Conservation (phyloP, 2,888 invertebrate genomes). For the Erannis defoliaria region DNA sequence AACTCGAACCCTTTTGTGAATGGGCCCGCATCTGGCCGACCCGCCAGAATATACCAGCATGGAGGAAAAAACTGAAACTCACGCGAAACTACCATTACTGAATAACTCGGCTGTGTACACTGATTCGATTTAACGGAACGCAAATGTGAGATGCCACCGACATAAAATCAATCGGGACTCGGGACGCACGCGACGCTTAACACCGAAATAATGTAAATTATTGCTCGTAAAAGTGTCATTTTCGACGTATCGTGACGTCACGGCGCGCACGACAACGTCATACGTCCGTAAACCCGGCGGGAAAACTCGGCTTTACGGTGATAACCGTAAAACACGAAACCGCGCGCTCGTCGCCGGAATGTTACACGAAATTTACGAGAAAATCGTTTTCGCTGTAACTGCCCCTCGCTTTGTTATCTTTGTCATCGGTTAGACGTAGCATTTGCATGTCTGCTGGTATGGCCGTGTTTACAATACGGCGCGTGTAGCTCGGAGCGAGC, state of each 20-base stretch:
- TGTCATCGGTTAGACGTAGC: constrained; percentile 70
- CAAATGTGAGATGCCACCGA: constrained; percentile 82
- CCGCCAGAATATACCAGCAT: constrained; percentile 42
- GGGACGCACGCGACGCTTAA: constrained; percentile 82
- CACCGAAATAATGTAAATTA: constrained; percentile 85
- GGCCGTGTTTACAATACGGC: constrained; percentile 16
- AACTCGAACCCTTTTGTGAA: constrained; percentile 39
- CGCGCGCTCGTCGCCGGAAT: constrained; percentile 40
- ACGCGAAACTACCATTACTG: constrained; percentile 82
- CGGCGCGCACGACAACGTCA: constrained; percentile 52
- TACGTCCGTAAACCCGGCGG: constrained; percentile 45
- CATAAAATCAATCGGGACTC: constrained; percentile 84
- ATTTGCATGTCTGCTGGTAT: constrained; percentile 66
- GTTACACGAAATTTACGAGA: constrained; percentile 60
- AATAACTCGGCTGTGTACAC: constrained; percentile 80
- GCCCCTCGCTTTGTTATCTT: constrained; percentile 75
- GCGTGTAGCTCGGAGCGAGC: constrained; percentile 40
- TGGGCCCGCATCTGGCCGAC: constrained; percentile 37
- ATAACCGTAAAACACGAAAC: constrained; percentile 53
- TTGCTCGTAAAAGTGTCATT: constrained; percentile 86
- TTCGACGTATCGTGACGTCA: constrained; percentile 84
- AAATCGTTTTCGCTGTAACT: constrained; percentile 72
- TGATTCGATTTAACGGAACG: constrained; percentile 82
- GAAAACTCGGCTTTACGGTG: constrained; percentile 55
- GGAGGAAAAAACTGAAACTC: constrained; percentile 66